A percentile compares a stretch with the other conserved stretches of the same genome.
Evolutionary conservation across 2,888 invertebrate genomes (phyloP).

Genomic region (Acronicta psi): DNA sequence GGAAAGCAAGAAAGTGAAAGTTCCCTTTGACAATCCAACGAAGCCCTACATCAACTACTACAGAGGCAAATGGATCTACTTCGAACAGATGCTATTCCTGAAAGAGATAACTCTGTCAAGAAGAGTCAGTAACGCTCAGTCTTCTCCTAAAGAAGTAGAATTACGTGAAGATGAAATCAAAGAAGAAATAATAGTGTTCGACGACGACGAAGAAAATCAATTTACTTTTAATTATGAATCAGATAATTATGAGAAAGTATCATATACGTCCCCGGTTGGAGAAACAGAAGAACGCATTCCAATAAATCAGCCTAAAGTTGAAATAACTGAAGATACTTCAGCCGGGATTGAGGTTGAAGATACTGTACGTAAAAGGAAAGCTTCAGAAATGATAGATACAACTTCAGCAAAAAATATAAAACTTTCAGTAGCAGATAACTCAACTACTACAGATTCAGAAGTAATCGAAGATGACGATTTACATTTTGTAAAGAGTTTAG

Average conservation of each 20-base stretch:
- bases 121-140: slow-evolving; percentile 3
- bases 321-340: slow-evolving; percentile 5
- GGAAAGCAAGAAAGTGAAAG: slow-evolving; percentile 46
- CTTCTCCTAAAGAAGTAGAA: slow-evolving; percentile 21
- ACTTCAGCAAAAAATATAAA: slow-evolving; percentile 18
- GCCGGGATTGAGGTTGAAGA: background rate
- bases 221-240: slow-evolving; percentile 9
- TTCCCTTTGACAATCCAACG: slow-evolving; percentile 32
- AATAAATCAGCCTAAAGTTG: slow-evolving; percentile 21
- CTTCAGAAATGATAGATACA: background rate
- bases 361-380: slow-evolving; percentile 21
- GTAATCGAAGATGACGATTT: slow-evolving; percentile 55
- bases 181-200: slow-evolving; percentile 38
- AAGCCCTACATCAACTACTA: slow-evolving; percentile 50
- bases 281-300: background rate
- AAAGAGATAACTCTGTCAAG: slow-evolving; percentile 24
- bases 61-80: slow-evolving; percentile 58
- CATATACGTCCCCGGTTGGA: background rate
- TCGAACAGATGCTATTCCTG: slow-evolving; percentile 54
- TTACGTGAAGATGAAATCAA: slow-evolving; percentile 28
- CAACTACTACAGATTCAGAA: slow-evolving; percentile 19
- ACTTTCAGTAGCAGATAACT: slow-evolving; percentile 3
- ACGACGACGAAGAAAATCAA: slow-evolving; percentile 27
- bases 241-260: slow-evolving; percentile 20
- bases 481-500: slow-evolving; percentile 59